Percentiles rank a stretch among this genome's conserved stretches.
phyloP scores from a whole-genome alignment of 1,140 invertebrate genomes.

The Cotesia chilonis region DNA sequence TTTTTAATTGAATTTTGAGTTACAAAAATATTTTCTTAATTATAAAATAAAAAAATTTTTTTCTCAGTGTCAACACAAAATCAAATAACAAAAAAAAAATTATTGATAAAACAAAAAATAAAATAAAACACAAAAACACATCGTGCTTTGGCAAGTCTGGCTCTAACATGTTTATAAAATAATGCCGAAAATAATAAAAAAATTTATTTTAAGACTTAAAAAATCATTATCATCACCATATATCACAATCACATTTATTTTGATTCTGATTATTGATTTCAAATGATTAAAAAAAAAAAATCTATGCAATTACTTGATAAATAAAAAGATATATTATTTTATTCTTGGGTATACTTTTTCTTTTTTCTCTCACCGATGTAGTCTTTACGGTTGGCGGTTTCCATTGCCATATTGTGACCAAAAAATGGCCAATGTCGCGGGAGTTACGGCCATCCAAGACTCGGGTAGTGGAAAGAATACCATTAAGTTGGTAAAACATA shows the following conservation, averaged over 20 bases:
- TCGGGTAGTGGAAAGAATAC: constrained; percentile 67
- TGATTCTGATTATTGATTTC: neutral
- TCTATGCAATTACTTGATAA: constrained; percentile 14
- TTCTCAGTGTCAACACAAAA: too few species aligned
- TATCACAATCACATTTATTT: constrained; percentile 6
- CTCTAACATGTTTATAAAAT: constrained; percentile 54
- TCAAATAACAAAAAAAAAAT: neutral
- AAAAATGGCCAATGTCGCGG: constrained; percentile 76
- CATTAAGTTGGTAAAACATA: constrained; percentile 67
- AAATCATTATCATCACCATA: neutral
- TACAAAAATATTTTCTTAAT: too few species aligned
- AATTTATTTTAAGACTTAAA: constrained; percentile 12
- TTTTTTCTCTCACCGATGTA: constrained; percentile 67
- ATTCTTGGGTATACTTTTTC: constrained; percentile 45
- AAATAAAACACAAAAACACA: constrained; percentile 46
- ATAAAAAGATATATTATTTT: constrained; percentile 1
- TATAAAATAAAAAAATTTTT: too few species aligned
- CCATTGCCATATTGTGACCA: constrained; percentile 89
- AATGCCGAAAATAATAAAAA: constrained; percentile 9
- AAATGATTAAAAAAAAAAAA: constrained; percentile 37
- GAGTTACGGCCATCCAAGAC: constrained; percentile 75
- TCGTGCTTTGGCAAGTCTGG: constrained; percentile 66
- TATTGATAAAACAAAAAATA: constrained; percentile 22
- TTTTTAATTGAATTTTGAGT: too few species aligned
- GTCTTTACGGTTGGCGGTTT: constrained; percentile 92